Conservation (phyloP, 2,113 vertebrate species). For the Peromyscus leucopus region DNA sequence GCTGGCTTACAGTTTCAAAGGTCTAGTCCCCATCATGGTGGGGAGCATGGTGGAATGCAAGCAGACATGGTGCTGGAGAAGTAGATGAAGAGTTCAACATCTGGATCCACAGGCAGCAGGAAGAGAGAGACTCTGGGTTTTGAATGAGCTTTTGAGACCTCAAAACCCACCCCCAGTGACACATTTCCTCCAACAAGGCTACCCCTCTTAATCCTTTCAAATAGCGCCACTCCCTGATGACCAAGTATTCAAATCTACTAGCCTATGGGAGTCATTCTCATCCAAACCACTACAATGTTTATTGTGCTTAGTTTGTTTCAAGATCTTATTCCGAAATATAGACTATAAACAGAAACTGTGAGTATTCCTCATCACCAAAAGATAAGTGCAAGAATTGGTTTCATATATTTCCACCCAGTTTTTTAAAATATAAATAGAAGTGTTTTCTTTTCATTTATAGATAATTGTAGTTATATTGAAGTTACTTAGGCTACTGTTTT, state of each 20-base stretch:
- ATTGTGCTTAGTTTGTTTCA: neutral
- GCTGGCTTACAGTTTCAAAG: neutral
- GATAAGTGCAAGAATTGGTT: neutral
- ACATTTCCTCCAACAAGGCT: neutral
- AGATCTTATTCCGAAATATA: neutral
- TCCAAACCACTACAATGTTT: neutral
- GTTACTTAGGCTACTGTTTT: neutral
- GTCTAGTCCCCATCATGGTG: neutral
- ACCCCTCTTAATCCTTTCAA: neutral
- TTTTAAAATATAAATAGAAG: neutral
- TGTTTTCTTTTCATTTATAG: neutral
- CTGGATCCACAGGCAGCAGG: neutral
- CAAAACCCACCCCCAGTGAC: neutral
- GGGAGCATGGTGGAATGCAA: neutral
- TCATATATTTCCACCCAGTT: neutral
- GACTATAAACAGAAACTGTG: neutral
- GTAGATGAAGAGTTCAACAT: neutral
- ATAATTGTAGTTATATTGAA: neutral
- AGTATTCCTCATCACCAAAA: neutral
- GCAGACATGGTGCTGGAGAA: neutral
- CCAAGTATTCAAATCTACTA: neutral
- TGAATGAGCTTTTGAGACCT: neutral
- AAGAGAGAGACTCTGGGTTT: neutral
- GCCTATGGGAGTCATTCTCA: neutral
- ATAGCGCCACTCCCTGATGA: neutral